A percentile compares a stretch with the other conserved stretches of the same genome.
These are phyloP conservation scores for Embiotoca jacksoni DNA, from an alignment of 2,113 vertebrate genomes.

Conservation along the genomic window DNA sequence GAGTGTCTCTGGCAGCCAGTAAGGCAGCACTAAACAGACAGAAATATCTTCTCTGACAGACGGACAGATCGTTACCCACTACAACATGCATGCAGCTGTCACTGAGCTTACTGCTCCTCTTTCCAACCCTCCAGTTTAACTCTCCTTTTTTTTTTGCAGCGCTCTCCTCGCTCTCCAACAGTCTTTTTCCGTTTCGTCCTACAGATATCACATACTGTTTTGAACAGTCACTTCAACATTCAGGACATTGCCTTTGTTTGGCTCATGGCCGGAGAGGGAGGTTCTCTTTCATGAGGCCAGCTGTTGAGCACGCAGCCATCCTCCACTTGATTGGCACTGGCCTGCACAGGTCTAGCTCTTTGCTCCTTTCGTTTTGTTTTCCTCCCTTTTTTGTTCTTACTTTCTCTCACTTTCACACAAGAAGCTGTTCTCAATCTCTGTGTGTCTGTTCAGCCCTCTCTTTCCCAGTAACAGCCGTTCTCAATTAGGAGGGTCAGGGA, in stretches of 20 bases:
- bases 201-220: conserved; percentile 23
- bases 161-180: conserved; percentile 15
- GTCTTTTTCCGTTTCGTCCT: background rate
- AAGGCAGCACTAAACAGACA: conserved; percentile 84
- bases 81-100: conserved; percentile 78
- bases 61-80: conserved; percentile 75
- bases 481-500: conserved; percentile 84
- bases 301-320: conserved; percentile 48
- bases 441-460: conserved; percentile 43
- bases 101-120: conserved; percentile 60
- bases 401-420: conserved; percentile 41
- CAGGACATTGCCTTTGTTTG: conserved; percentile 30
- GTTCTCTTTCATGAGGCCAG: conserved; percentile 66
- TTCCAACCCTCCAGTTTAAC: conserved; percentile 51
- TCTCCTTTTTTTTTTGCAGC: conserved; percentile 35
- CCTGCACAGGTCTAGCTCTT: conserved; percentile 43
- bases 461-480: conserved; percentile 79
- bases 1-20: conserved; percentile 83
- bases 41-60: conserved; percentile 87
- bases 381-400: conserved; percentile 53
- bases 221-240: conserved; percentile 38
- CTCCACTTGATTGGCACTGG: conserved; percentile 42
- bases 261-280: conserved; percentile 39
- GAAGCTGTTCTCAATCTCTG: conserved; percentile 44
- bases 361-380: conserved; percentile 34